Evolutionary conservation across 2,797 vertebrate genomes (phyloP).

Genomic region (Takifugu ocellatus): DNA sequence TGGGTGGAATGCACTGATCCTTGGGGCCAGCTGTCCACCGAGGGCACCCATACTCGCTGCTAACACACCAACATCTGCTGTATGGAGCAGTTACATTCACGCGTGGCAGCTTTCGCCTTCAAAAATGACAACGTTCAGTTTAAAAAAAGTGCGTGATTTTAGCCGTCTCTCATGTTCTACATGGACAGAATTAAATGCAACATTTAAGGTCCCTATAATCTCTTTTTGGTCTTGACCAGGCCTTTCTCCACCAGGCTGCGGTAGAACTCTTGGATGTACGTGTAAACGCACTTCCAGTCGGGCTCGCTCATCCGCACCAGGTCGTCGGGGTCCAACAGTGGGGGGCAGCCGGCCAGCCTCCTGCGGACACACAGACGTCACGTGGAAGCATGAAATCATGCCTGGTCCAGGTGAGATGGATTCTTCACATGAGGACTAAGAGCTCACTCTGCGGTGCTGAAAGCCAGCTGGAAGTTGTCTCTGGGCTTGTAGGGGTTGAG

Average conservation of each 20-base stretch:
- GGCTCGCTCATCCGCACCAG: conserved; percentile 94
- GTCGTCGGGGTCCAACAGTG: conserved; percentile 95
- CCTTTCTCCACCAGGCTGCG: conserved; percentile 97
- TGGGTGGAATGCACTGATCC: conserved; percentile 63
- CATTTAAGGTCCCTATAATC: conserved; percentile 35
- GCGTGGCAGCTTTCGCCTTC: conserved; percentile 2
- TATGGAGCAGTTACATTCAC: conserved; percentile 18
- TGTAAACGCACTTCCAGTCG: conserved; percentile 99
- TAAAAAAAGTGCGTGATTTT: conserved; percentile 9
- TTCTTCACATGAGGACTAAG: conserved; percentile 36
- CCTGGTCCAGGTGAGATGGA: not conserved
- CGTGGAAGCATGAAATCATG: not conserved
- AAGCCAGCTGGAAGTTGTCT: conserved; percentile 94
- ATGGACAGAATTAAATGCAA: not conserved
- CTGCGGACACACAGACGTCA: conserved; percentile 69
- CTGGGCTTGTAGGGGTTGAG: conserved; percentile 87
- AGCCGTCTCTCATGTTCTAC: conserved; percentile 5
- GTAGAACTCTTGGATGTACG: conserved; percentile 99
- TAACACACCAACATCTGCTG: conserved; percentile 22
- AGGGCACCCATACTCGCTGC: conserved; percentile 35
- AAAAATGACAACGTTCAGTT: not conserved
- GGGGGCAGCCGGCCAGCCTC: conserved; percentile 91
- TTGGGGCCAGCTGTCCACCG: conserved; percentile 58
- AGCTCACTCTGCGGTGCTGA: conserved; percentile 91
- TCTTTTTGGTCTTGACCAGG: conserved; percentile 97